phyloP scores from a whole-genome alignment of 35 echinoderm and acorn worm species.

The Lytechinus variegatus region DNA sequence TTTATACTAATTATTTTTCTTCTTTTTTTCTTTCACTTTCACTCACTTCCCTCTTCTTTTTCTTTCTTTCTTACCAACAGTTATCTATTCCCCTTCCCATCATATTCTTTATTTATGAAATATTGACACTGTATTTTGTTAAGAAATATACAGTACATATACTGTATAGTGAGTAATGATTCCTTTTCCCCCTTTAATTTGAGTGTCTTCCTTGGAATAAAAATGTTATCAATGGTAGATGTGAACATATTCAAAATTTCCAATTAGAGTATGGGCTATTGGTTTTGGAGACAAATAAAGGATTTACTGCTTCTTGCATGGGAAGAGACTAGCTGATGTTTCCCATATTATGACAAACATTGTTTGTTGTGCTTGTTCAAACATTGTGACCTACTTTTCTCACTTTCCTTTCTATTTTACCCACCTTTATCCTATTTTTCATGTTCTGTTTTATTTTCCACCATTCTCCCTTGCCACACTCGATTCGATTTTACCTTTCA shows the following conservation, averaged over 20 bases:
- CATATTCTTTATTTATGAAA: background rate
- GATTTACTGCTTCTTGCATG: background rate
- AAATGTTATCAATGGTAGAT: background rate
- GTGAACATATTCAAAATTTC: background rate
- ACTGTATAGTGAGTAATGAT: no score
- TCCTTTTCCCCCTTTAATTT: no score
- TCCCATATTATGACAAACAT: background rate
- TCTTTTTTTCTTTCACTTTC: background rate
- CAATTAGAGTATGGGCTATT: constrained; percentile 10
- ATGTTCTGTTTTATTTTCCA: background rate
- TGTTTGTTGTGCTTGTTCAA: background rate
- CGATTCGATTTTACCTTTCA: background rate
- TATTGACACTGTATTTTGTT: no score
- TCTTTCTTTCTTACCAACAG: background rate
- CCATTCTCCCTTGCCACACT: background rate
- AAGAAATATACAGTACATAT: no score
- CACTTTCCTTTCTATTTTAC: background rate
- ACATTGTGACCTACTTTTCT: background rate
- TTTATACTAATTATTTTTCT: background rate
- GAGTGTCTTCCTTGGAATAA: no score
- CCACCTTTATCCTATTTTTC: background rate
- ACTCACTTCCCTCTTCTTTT: background rate
- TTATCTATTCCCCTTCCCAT: background rate
- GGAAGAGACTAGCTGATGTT: background rate
- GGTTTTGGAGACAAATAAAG: background rate